A percentile compares a stretch with the other conserved stretches of the same genome.
These are phyloP conservation scores for Mohoua ochrocephala DNA, from an alignment of 2,113 vertebrate species.

Conservation along the genomic window DNA sequence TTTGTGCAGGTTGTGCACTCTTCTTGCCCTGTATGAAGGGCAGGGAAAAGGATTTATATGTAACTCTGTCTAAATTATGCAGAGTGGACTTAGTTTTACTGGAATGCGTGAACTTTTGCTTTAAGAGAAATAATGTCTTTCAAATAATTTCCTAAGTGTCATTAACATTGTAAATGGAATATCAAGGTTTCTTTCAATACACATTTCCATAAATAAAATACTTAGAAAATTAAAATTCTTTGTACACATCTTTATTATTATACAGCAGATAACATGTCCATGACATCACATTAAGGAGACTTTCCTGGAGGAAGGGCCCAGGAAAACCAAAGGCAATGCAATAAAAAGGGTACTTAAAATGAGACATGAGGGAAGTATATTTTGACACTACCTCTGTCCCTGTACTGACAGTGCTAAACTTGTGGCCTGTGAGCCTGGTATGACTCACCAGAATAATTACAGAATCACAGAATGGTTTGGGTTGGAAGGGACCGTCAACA, in stretches of 20 bases:
- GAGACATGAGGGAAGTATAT: background rate
- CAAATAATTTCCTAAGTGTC: background rate
- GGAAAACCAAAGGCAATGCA: background rate
- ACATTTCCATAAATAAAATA: background rate
- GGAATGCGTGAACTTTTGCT: background rate
- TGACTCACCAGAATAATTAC: background rate
- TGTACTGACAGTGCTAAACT: background rate
- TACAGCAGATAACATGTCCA: rapidly evolving
- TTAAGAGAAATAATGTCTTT: background rate
- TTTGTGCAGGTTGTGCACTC: background rate
- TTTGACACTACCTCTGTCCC: background rate
- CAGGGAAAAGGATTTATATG: background rate
- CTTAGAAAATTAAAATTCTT: background rate
- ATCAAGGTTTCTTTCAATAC: background rate
- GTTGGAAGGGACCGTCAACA: background rate
- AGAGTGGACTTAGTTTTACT: background rate
- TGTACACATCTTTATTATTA: background rate
- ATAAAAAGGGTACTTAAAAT: background rate
- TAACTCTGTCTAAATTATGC: background rate
- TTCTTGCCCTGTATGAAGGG: background rate
- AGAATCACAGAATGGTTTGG: background rate
- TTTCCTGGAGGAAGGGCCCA: background rate
- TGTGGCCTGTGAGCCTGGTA: background rate
- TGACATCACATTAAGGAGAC: background rate
- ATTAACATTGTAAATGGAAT: background rate